Conservation (phyloP, 2,113 vertebrate species). For the Thomomys bottae region DNA sequence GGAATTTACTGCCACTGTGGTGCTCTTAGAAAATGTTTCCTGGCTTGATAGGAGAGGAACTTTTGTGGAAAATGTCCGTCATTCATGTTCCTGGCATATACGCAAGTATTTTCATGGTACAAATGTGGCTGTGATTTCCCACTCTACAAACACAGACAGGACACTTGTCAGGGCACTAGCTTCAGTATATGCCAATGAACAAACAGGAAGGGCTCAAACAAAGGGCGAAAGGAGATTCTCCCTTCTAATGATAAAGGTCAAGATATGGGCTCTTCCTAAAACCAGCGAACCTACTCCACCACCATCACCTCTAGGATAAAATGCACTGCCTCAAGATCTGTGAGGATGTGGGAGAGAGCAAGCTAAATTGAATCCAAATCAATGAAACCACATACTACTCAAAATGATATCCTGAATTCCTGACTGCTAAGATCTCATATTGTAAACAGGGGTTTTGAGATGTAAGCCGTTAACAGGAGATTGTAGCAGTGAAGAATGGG, state of each 20-base stretch:
- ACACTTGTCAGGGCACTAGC: not conserved
- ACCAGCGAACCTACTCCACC: not conserved
- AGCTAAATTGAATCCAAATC: not conserved
- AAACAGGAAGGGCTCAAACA: not conserved
- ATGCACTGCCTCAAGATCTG: not conserved
- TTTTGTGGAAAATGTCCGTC: conserved; percentile 46
- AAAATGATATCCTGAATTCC: not conserved
- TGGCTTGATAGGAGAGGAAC: conserved; percentile 48
- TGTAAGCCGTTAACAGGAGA: not conserved
- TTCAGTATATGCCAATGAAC: not conserved
- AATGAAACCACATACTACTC: not conserved
- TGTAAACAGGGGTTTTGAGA: fast-evolving
- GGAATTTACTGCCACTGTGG: not conserved
- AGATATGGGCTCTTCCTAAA: not conserved
- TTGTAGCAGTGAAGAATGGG: too few relatives aligned
- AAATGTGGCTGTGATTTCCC: not conserved
- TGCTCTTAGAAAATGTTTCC: conserved; percentile 35
- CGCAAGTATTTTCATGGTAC: not conserved
- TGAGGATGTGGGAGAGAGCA: not conserved
- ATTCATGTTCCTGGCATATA: conserved; percentile 43
- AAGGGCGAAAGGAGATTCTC: not conserved
- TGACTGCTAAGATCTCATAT: not conserved
- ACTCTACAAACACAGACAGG: not conserved
- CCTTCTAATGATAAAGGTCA: not conserved
- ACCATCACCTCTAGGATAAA: too few relatives aligned